Conservation (phyloP, 2,113 vertebrate species). For the Zapus hudsonius region DNA sequence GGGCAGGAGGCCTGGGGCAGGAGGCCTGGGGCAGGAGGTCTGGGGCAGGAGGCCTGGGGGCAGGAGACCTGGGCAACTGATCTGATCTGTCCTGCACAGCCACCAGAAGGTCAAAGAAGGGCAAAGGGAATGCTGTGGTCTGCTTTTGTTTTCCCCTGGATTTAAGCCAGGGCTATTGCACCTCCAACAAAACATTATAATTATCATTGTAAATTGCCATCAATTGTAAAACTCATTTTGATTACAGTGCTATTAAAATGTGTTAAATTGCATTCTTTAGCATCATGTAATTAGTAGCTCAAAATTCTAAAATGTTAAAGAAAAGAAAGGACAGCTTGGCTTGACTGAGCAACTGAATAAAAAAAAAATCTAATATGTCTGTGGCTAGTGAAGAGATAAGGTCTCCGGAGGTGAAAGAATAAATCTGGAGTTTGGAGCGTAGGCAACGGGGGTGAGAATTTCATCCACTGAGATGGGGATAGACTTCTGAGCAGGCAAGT, state of each 20-base stretch:
- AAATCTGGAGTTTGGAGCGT: background rate
- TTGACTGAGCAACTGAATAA: background rate
- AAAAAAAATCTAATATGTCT: background rate
- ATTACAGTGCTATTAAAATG: background rate
- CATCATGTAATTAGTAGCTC: background rate
- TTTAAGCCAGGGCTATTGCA: background rate
- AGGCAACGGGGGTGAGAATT: background rate
- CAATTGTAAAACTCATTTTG: background rate
- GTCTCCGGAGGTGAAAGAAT: background rate
- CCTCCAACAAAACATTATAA: background rate
- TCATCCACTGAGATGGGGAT: background rate
- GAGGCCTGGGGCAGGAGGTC: background rate
- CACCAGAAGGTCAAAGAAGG: background rate
- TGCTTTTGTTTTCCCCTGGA: background rate
- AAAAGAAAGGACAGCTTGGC: background rate
- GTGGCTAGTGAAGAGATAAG: background rate
- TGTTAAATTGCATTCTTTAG: background rate
- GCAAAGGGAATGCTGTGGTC: background rate
- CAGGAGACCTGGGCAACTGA: too few species aligned
- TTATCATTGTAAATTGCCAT: background rate
- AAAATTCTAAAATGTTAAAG: background rate
- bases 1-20: too few species aligned
- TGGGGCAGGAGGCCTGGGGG: background rate
- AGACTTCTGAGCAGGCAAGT: background rate
- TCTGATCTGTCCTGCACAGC: too few species aligned